phyloP scores from a whole-genome alignment of 2,113 vertebrate species.

The Chloropsis hardwickii region DNA sequence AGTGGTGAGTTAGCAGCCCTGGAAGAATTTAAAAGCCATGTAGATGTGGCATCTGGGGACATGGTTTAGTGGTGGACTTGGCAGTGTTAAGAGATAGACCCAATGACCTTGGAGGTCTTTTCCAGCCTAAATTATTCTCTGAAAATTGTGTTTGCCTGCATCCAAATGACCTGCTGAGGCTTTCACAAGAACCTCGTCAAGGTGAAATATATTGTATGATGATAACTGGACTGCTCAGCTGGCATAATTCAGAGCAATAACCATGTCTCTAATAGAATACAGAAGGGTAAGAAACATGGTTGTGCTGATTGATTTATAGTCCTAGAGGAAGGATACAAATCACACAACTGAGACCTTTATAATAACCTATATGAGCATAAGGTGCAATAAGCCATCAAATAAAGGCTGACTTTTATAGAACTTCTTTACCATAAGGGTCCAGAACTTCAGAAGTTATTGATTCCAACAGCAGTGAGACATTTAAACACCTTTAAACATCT shows the following conservation, averaged over 20 bases:
- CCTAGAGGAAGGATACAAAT: background rate
- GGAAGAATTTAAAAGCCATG: background rate
- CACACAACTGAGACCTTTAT: background rate
- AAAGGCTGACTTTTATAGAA: background rate
- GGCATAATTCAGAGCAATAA: background rate
- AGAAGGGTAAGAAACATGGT: background rate
- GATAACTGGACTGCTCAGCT: background rate
- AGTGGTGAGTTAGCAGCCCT: background rate
- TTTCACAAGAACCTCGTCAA: background rate
- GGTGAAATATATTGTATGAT: background rate
- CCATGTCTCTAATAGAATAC: background rate
- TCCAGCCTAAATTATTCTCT: background rate
- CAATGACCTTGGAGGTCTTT: background rate
- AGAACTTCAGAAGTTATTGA: background rate
- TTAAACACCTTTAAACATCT: background rate
- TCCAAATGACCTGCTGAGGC: background rate
- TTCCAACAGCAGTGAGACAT: background rate
- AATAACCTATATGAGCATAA: background rate
- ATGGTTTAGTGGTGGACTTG: background rate
- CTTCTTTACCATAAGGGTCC: background rate
- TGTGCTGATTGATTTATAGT: background rate
- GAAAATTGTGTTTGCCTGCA: background rate
- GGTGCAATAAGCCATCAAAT: background rate
- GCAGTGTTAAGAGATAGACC: background rate
- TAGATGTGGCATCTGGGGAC: background rate